phyloP scores from a whole-genome alignment of 2,888 invertebrate species.

The Melitaea athalia region DNA sequence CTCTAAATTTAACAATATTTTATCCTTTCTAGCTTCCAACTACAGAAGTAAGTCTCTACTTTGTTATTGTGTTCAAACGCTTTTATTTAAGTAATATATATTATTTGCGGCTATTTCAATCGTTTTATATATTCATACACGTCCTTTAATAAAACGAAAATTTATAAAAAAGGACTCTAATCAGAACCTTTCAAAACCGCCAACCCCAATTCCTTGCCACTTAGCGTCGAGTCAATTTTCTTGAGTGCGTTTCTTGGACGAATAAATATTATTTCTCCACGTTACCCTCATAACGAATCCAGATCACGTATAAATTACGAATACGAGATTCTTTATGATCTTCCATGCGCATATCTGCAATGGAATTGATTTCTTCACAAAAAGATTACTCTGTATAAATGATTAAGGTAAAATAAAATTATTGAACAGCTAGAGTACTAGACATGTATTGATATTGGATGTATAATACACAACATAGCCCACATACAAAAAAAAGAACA shows the following conservation, averaged over 20 bases:
- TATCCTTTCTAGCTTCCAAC: too few relatives aligned
- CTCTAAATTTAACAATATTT: too few relatives aligned
- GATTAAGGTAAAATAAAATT: background rate
- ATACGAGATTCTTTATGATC: constrained; percentile 31
- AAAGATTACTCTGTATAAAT: constrained; percentile 1
- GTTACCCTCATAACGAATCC: constrained; percentile 31
- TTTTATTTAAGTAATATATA: too few relatives aligned
- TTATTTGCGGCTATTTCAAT: background rate
- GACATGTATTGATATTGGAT: background rate
- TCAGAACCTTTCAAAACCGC: background rate
- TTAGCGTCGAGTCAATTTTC: constrained; percentile 39
- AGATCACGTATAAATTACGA: constrained; percentile 41
- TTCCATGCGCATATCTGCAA: constrained; percentile 29
- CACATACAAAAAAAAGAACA: too few relatives aligned
- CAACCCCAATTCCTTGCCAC: constrained; percentile 2
- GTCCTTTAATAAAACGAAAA: background rate
- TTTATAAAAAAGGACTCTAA: background rate
- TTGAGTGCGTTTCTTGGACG: constrained; percentile 40
- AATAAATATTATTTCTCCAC: constrained; percentile 40
- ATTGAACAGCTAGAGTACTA: background rate
- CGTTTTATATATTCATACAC: background rate
- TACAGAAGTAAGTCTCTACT: too few relatives aligned
- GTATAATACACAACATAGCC: background rate
- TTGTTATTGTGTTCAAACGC: too few relatives aligned
- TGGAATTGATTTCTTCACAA: constrained; percentile 20